Evolutionary conservation across 2,888 invertebrate species (phyloP), one percentile per base, ranked within the genome.

Genomic region (Polia nebulosa): DNA sequence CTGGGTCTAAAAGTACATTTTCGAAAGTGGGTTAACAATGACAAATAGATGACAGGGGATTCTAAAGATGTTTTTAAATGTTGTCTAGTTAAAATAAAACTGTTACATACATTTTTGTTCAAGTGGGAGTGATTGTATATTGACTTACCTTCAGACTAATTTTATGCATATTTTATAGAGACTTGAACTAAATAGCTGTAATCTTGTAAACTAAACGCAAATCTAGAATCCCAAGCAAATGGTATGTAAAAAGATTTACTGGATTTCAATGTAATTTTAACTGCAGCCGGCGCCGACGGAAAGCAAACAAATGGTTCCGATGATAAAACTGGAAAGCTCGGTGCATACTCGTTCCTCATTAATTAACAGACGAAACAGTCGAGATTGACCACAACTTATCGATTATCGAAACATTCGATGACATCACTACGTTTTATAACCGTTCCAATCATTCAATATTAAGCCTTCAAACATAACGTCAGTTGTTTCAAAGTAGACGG

Each of bases 1-100:
- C 57, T 64, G 69, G 78, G 71, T 82, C 82, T 79, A 82, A 86
- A 84, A 83, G 84, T 78, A 87, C 84, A 83, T 73, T 79, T 76
- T 83, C 72, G 84, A 88, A 92, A 89, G 88, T 91, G 75, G 92
- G 91, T 88, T 87, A 89, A 86, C 88, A 86, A 88, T 89, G 90
- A 91, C 87, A 88, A 91, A 91, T 90, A 87, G 88, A 85, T 77
- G 85, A 87, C 82, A 85, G 80, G 70, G 75, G 80, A 85, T 85
- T 83, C 78, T 85, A 85, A 75, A 74, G 75, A 83, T 81, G 82
- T 82, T 81, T 84, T 86, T 79, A 78, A 82, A 81, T 80, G 72
- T 72, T 70, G 67, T 57, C 65, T 56, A 47, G 80, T 77, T 79
- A 63, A 56, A 70, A 76, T 52, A 77, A 72, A 59, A 84, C 77